Evolutionary conservation across 1,140 invertebrate genomes (phyloP).

Genomic region (Drosophila orena): DNA sequence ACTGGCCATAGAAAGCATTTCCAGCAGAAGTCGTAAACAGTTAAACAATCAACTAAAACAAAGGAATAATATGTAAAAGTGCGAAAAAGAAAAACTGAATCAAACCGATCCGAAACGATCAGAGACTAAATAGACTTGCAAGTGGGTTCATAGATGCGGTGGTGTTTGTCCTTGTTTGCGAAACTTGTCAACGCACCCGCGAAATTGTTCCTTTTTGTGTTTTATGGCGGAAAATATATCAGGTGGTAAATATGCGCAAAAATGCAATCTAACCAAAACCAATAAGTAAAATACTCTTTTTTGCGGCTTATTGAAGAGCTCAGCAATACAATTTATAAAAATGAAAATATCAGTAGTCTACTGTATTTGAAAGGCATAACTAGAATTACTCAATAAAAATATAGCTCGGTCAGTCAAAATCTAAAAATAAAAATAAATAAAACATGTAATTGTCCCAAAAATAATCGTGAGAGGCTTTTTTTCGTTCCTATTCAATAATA

Average conservation of each 20-base stretch:
- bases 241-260: constrained; percentile 18
- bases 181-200: constrained; percentile 48
- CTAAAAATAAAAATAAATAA: too few relatives aligned
- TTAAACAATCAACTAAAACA: too few relatives aligned
- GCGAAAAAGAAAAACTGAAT: constrained; percentile 21
- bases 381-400: too few relatives aligned
- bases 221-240: constrained; percentile 44
- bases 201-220: constrained; percentile 23
- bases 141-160: neutral
- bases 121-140: constrained; percentile 4
- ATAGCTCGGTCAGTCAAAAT: too few relatives aligned
- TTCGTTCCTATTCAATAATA: neutral
- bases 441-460: too few relatives aligned
- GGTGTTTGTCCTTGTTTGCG: neutral
- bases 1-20: constrained; percentile 49
- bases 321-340: too few relatives aligned
- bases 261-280: neutral
- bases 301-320: neutral
- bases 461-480: too few relatives aligned
- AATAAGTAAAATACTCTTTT: neutral
- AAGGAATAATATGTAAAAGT: constrained; percentile 11
- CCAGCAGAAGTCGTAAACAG: constrained; percentile 60
- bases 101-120: constrained; percentile 29
- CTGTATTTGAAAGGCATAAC: too few relatives aligned
- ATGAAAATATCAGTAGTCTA: too few relatives aligned